Conservation (phyloP, 1,140 invertebrate genomes). For the Aphaenogaster rudis region DNA sequence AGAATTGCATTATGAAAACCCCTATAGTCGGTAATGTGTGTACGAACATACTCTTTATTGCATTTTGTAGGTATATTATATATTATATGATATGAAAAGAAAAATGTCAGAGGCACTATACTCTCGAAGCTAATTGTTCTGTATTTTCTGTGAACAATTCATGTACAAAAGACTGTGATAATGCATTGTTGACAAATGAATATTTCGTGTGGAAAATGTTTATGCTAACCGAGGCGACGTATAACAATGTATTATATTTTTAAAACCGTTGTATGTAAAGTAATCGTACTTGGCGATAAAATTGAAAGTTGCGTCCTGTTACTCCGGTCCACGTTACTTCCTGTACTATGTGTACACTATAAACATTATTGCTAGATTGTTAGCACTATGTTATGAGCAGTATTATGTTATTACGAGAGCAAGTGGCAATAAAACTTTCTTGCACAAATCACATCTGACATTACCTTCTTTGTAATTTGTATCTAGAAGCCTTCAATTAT, state of each 20-base stretch:
- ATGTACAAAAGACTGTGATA: constrained; percentile 73
- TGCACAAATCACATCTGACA: constrained; percentile 65
- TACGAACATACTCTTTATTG: constrained; percentile 16
- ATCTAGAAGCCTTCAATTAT: constrained; percentile 53
- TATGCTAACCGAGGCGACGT: constrained; percentile 13
- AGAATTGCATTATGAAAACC: background rate
- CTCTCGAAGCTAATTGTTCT: constrained; percentile 4
- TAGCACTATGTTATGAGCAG: constrained; percentile 53
- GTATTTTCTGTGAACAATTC: constrained; percentile 51
- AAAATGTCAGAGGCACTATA: constrained; percentile 24
- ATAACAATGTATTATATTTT: constrained; percentile 65
- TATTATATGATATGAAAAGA: background rate
- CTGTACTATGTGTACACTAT: constrained; percentile 61
- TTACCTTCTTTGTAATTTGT: constrained; percentile 68
- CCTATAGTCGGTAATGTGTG: background rate
- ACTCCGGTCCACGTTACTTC: constrained; percentile 49
- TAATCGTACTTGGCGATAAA: constrained; percentile 57
- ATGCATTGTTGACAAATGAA: constrained; percentile 54
- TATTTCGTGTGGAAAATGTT: constrained; percentile 61
- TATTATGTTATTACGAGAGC: constrained; percentile 70
- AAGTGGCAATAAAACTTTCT: constrained; percentile 72
- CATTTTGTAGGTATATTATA: constrained; percentile 42
- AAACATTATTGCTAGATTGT: constrained; percentile 58
- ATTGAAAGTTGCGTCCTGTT: constrained; percentile 55
- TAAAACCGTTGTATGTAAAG: constrained; percentile 60